A percentile compares a stretch with the other conserved stretches of the same genome.
Conservation (phyloP, 2,113 vertebrate species). For the Zeus faber region DNA sequence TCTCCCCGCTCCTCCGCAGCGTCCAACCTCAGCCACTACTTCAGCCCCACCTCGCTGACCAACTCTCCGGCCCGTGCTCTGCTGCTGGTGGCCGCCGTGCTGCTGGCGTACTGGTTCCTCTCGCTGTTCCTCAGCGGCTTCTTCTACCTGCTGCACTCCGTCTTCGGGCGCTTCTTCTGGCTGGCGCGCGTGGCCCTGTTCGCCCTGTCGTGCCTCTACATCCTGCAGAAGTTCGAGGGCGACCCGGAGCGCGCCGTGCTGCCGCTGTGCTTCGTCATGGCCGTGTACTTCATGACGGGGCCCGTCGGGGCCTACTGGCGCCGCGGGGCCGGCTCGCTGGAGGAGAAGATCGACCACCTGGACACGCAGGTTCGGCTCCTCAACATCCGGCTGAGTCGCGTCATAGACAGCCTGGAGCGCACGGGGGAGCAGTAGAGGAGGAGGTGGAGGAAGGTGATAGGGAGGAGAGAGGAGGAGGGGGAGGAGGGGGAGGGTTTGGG, state of each 20-base stretch:
- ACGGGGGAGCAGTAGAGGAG: conserved; percentile 77
- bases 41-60: conserved; percentile 80
- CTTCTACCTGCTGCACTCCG: conserved; percentile 84
- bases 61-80: conserved; percentile 78
- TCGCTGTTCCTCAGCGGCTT: conserved; percentile 89
- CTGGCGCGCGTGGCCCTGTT: conserved; percentile 83
- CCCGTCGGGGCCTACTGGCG: conserved; percentile 91
- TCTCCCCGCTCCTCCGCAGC: conserved; percentile 75
- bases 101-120: conserved; percentile 85
- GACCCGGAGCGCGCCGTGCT: conserved; percentile 87
- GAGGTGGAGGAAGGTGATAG: background rate
- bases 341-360: conserved; percentile 94
- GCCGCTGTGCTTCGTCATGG: conserved; percentile 91
- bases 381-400: conserved; percentile 89
- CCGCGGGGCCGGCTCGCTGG: conserved; percentile 76
- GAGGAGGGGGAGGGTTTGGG: background rate
- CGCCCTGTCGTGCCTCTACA: conserved; percentile 91
- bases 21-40: conserved; percentile 90
- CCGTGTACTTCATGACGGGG: conserved; percentile 93
- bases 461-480: background rate
- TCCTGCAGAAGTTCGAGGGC: conserved; percentile 94
- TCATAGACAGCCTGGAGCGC: conserved; percentile 89
- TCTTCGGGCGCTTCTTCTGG: conserved; percentile 96
- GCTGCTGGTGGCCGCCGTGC: conserved; percentile 82
- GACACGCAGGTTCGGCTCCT: conserved; percentile 92